Evolutionary conservation across 1,140 invertebrate species (phyloP).

Genomic region (Campoletis sonorensis): DNA sequence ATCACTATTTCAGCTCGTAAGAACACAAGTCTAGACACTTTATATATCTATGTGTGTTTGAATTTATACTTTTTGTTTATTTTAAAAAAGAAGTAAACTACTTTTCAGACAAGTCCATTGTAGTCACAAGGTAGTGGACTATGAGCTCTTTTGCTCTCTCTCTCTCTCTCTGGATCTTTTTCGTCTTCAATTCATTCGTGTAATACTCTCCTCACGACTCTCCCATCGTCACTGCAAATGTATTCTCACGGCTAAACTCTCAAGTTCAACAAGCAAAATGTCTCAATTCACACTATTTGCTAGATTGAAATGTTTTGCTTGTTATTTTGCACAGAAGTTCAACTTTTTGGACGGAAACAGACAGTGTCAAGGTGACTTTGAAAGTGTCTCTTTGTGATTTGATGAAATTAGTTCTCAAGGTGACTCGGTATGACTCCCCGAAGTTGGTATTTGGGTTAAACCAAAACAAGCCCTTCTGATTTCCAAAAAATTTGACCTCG

Average conservation of each 20-base stretch:
- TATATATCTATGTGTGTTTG: not conserved
- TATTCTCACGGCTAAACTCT: not conserved
- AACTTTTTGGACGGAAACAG: no score
- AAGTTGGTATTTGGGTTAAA: no score
- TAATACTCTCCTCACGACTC: not conserved
- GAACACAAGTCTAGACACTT: not conserved
- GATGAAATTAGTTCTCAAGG: no score
- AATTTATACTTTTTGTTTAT: not conserved
- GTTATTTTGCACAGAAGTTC: no score
- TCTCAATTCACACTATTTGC: no score
- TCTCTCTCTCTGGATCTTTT: constrained; percentile 10
- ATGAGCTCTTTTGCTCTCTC: not conserved
- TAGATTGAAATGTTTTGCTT: no score
- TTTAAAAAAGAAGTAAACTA: not conserved
- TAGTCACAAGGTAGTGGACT: constrained; percentile 26
- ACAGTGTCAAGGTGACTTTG: no score
- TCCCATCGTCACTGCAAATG: constrained; percentile 16
- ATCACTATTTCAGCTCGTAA: not conserved
- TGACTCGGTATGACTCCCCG: no score
- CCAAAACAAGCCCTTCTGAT: no score
- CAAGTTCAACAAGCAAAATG: no score
- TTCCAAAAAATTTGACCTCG: not conserved
- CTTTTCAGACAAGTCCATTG: constrained; percentile 18
- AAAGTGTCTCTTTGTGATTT: no score
- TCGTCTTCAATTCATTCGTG: constrained; percentile 32